These are phyloP conservation scores for Chrysopilus asiliformis DNA, from an alignment of 2,888 invertebrate species.

Conservation along the genomic window DNA sequence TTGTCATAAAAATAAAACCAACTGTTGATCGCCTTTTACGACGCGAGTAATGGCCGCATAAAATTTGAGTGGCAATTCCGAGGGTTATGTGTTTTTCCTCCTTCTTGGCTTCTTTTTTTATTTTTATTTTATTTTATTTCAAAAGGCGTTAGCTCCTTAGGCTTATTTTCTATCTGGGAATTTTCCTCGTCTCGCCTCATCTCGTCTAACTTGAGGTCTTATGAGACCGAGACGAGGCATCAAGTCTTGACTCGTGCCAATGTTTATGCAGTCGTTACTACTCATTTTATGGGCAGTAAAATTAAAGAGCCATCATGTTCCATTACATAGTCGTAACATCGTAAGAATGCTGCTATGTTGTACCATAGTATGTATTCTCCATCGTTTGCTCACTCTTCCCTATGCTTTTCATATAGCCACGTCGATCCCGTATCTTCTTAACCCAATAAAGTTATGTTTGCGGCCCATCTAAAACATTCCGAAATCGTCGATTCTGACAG, in stretches of 20 bases:
- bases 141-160: background rate
- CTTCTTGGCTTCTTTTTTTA: slow-evolving; percentile 7
- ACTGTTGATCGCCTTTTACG: slow-evolving; percentile 34
- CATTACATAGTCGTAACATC: slow-evolving; percentile 11
- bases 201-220: background rate
- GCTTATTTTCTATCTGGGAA: too few relatives aligned
- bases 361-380: too few relatives aligned
- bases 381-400: too few relatives aligned
- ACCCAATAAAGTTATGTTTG: too few relatives aligned
- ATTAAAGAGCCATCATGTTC: slow-evolving; percentile 15
- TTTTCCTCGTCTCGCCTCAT: background rate
- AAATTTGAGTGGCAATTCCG: slow-evolving; percentile 30
- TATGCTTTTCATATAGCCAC: too few relatives aligned
- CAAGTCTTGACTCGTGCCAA: slow-evolving; percentile 1
- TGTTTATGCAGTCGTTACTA: slow-evolving; percentile 11
- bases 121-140: slow-evolving; percentile 2
- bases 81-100: slow-evolving; percentile 15
- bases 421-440: too few relatives aligned
- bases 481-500: too few relatives aligned
- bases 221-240: background rate
- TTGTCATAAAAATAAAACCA: slow-evolving; percentile 22
- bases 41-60: slow-evolving; percentile 33
- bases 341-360: slow-evolving; percentile 1
- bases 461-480: too few relatives aligned
- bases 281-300: slow-evolving; percentile 17